Base-by-base conservation (phyloP, 2,888 invertebrate species). In the Liodrosophila aerea region DNA sequence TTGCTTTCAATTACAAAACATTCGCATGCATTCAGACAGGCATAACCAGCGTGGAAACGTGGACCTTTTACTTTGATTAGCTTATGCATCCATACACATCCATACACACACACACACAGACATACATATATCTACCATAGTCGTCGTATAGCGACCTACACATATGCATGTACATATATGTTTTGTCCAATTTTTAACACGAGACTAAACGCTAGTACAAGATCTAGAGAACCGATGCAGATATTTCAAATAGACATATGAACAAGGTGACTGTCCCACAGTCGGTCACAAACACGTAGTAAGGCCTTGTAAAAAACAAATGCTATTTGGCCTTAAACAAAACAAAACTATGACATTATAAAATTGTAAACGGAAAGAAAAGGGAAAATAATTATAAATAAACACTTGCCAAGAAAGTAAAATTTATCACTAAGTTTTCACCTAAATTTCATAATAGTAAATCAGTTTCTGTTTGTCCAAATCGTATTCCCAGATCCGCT, bases 341-440 rank as follows among this genome's bases (percentile, higher is more conserved):
- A 36, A 33, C 2, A 33, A 50, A 52, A 56, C 65, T 58, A 50
- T 52, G 41, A 54, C 27, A 62, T 44, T 46, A 56, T 36, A 44
- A n/a, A 56, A 72, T 58, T 46, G 40, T 22, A 22, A 22, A 22
- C 3, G 22, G 5, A 22, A 22, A 62, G 52, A 71, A 58, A 40
- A 34, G 56, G 56, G 45, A 52, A 56, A 63, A 76, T 46, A 41
- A 47, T 40, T 44, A 63, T 30, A 41, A 64, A 37, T 37, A 46
- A 84, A 73, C 61, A 61, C 84, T 77, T 81, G 84, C 84, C 77
- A 84, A 80, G 61, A 82, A 66, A 73, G 62, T 66, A 51, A 68
- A 60, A 47, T 29, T 64, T 82, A 68, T 64, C 60, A 62, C 39
- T 58, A 74, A 64, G 65, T 76, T 76, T 73, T 60, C 76, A 83